These are phyloP conservation scores for Arge pagana DNA, from an alignment of 2,888 invertebrate species.

Conservation along the genomic window DNA sequence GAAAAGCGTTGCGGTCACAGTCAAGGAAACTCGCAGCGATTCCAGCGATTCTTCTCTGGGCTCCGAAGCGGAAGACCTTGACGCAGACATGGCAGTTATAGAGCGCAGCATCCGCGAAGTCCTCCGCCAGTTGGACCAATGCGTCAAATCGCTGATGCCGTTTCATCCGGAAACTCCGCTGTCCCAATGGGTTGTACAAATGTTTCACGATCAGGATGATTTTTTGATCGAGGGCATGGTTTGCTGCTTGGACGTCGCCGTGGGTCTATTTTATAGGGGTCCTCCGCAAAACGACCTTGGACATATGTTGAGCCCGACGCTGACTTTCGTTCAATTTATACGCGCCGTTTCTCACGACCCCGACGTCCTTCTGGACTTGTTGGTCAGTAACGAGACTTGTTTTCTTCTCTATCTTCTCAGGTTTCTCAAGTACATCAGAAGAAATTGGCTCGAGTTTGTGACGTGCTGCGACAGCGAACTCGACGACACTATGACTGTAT, in stretches of 20 bases:
- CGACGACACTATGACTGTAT: slow-evolving; percentile 82
- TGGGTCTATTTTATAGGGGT: slow-evolving; percentile 81
- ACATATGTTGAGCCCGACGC: slow-evolving; percentile 81
- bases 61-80: slow-evolving; percentile 83
- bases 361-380: slow-evolving; percentile 79
- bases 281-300: slow-evolving; percentile 80
- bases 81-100: slow-evolving; percentile 87
- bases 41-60: slow-evolving; percentile 84
- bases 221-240: slow-evolving; percentile 91
- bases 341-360: slow-evolving; percentile 82
- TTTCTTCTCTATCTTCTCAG: slow-evolving; percentile 83
- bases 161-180: slow-evolving; percentile 88
- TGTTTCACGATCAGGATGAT: slow-evolving; percentile 91
- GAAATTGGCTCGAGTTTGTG: slow-evolving; percentile 84
- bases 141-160: slow-evolving; percentile 79
- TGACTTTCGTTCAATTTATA: slow-evolving; percentile 86
- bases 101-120: slow-evolving; percentile 85
- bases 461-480: slow-evolving; percentile 74
- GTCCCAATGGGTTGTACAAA: slow-evolving; percentile 84
- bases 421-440: slow-evolving; percentile 81
- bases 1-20: slow-evolving; percentile 87
- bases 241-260: slow-evolving; percentile 85
- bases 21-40: slow-evolving; percentile 87
- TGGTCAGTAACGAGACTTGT: slow-evolving; percentile 90
- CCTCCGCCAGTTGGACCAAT: slow-evolving; percentile 77